These are phyloP conservation scores for Agriopis aurantiaria DNA, from an alignment of 2,888 invertebrate species.

Conservation along the genomic window DNA sequence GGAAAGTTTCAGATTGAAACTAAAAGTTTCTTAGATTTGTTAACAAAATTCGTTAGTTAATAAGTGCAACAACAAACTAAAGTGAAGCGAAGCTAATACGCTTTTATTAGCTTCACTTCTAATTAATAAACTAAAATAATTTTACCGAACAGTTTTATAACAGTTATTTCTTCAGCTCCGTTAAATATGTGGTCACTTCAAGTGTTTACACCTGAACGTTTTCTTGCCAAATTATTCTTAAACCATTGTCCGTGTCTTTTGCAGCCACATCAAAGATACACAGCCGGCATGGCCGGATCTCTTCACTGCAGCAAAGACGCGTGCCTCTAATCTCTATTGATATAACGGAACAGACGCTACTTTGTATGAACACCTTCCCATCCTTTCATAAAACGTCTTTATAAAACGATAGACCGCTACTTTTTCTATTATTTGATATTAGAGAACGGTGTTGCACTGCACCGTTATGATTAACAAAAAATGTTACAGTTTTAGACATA, in stretches of 20 bases:
- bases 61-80: no score
- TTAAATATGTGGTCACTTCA: conserved; percentile 61
- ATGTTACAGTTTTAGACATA: conserved; percentile 83
- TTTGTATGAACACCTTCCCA: conserved; percentile 79
- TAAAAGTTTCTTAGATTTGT: no score
- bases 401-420: conserved; percentile 79
- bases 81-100: no score
- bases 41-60: no score
- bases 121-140: no score
- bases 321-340: conserved; percentile 85
- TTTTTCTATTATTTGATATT: conserved; percentile 74
- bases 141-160: background rate
- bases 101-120: no score
- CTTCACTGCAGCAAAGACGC: conserved; percentile 71
- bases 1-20: no score
- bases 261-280: conserved; percentile 78
- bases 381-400: conserved; percentile 69
- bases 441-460: conserved; percentile 68
- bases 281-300: conserved; percentile 74
- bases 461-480: conserved; percentile 78
- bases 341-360: conserved; percentile 78
- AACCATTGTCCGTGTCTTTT: conserved; percentile 75
- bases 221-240: conserved; percentile 67
- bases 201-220: conserved; percentile 71
- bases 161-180: conserved; percentile 25